Base-by-base conservation (phyloP, 2,113 vertebrate genomes). In the Coregonus clupeaformis region DNA sequence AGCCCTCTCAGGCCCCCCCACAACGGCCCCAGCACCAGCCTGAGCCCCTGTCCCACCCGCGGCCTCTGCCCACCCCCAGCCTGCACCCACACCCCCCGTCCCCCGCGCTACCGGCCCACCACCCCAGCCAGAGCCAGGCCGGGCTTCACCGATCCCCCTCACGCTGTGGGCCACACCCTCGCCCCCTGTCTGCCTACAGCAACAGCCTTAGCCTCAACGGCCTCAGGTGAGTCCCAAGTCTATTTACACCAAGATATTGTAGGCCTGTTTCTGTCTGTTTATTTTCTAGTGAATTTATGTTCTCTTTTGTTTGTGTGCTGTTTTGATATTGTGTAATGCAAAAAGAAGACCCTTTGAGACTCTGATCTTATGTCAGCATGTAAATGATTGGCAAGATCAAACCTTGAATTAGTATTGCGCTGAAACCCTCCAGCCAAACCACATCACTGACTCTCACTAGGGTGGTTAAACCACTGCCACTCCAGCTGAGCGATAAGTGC, bases 181-280 rank as follows among this genome's bases (percentile, higher is more conserved):
- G 95, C 47, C 91, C 94, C 0, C 81, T 96, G 74, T 96, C 96
- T 0, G 92, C 93, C 52, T 99, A 97, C 87, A 94, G 92, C 89
- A 96, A 95, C 94, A 94, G 94, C 87, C 88, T 96, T 65, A 96
- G 92, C 87, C 93, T 98, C 90, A 98, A 97, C 94, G 95, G 96
- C 73, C 89, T 98, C 85, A 98, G 97, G 97, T 99, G 81, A 91
- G 91, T 14, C 55, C 29, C 18, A n/a, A 60, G 57, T 16, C 57
- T 22, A 22, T 7, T n/a, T 60, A n/a, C n/a, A 55, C 52, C 5
- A 9, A 20, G 45, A 47, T 47, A 9, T 3, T 47, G 45, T 13
- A 47, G 13, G 6, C 45, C 45, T 47, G 13, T 16, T 11, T 18
- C 55, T 24, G 59, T 24, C 20, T 62, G 22, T 20, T 27, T 27